Evolutionary conservation across 2,888 invertebrate species (phyloP).

Genomic region (Ophonus ardosiacus): DNA sequence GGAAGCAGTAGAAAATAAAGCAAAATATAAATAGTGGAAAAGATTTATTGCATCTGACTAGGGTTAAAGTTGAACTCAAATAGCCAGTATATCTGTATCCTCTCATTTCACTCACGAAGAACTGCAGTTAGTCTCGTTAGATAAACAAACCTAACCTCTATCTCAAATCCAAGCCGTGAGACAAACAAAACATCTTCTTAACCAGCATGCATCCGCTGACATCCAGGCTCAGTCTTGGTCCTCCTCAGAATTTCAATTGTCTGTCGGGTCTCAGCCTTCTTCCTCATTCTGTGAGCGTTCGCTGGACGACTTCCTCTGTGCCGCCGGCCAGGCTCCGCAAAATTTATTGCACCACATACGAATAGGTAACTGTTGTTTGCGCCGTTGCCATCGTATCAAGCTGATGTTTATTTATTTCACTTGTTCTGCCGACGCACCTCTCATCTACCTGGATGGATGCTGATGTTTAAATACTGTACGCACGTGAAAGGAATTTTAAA

Average conservation of each 20-base stretch:
- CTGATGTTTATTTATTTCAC: conserved; percentile 49
- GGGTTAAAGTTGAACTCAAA: neutral
- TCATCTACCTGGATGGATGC: neutral
- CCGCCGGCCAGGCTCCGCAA: conserved; percentile 2
- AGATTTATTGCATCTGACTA: neutral
- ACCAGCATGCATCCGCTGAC: conserved; percentile 37
- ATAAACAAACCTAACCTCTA: neutral
- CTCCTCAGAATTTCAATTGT: conserved; percentile 40
- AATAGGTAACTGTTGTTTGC: conserved; percentile 39
- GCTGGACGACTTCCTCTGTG: neutral
- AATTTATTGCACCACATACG: conserved; percentile 43
- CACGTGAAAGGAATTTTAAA: neutral
- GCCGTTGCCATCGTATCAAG: neutral
- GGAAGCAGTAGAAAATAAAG: no score
- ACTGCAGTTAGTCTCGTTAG: conserved; percentile 14
- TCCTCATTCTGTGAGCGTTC: conserved; percentile 34
- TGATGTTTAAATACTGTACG: conserved; percentile 26
- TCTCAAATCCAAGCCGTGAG: neutral
- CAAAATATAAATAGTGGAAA: no score
- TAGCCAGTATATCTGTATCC: neutral
- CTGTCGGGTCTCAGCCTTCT: neutral
- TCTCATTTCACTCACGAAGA: conserved; percentile 1
- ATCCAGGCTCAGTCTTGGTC: neutral
- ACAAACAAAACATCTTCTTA: conserved; percentile 47
- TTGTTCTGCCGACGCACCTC: conserved; percentile 33